These are phyloP conservation scores for Lichenostomus cassidix DNA, from an alignment of 2,113 vertebrate genomes.

Conservation along the genomic window DNA sequence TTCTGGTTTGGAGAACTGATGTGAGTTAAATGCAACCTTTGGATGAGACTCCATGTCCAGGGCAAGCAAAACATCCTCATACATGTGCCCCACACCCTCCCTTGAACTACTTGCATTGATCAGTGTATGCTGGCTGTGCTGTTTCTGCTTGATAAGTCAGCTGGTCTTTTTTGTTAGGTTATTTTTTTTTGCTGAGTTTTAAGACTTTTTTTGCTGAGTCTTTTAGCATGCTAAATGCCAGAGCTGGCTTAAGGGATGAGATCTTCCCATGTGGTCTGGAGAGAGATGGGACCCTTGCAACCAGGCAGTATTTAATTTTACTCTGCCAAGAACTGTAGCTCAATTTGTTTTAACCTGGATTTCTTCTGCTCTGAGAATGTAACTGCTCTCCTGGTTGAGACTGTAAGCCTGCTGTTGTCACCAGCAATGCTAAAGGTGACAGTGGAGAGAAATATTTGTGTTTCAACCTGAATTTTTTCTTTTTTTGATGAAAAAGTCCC, in stretches of 20 bases:
- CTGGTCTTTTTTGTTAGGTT: background rate
- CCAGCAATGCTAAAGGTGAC: background rate
- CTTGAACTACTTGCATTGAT: background rate
- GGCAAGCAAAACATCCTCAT: background rate
- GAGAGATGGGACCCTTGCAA: background rate
- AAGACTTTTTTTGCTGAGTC: constrained; percentile 26
- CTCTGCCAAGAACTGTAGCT: background rate
- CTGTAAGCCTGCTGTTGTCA: background rate
- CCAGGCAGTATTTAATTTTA: background rate
- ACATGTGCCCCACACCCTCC: background rate
- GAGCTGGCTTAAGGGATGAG: background rate
- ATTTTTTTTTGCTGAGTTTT: constrained; percentile 26
- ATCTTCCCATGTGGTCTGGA: background rate
- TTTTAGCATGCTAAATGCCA: background rate
- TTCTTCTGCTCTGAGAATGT: background rate
- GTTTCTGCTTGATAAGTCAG: constrained; percentile 49
- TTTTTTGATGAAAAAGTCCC: too few species aligned
- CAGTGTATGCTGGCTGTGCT: background rate
- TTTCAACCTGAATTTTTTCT: background rate
- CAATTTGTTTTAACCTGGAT: background rate
- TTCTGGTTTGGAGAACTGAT: background rate
- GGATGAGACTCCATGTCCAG: background rate
- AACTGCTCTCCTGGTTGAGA: background rate
- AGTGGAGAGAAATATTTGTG: background rate
- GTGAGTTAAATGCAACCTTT: background rate